Base-by-base conservation (phyloP, 2,888 invertebrate genomes). In the Eupsilia transversa region DNA sequence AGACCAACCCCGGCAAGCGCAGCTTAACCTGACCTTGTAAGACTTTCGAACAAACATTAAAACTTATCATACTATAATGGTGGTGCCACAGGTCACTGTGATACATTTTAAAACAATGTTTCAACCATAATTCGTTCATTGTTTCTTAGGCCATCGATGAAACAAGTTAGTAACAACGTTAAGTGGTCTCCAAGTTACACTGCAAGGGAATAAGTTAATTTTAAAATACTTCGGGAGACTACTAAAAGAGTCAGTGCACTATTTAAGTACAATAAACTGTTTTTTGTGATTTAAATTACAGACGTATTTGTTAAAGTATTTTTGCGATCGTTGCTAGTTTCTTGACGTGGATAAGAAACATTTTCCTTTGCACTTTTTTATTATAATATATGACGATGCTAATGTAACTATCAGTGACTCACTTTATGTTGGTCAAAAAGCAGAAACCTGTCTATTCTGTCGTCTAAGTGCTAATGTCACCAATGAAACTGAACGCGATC, bases 151-250 rank as follows among this genome's bases (percentile, higher is more conserved):
- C 46, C 60, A 71, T 77, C 56, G 72, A 63, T 56, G 57, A 67
- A 52, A 69, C 72, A 75, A 84, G 70, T 84, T 75, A 49, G 54
- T 75, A 77, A 84, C 72, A 57, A 70, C 35, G 35, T 72, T 66
- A 69, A 81, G 68, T 81, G 57, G 74, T 67, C 72, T 65, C 64
- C 33, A 84, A 83, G 63, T 84, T 71, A 59, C 14, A 46, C 70
- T 46, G 54, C 63, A 59, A 65, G 52, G 59, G 56, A 71, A 61
- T 74, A 71, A 83, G 56, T 80, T 73, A 41, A 83, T 80, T 77
- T 73, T 74, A 77, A 67, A 76, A 80, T 52, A 77, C 68, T 73
- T 61, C 20, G 67, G 43, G 17, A 14, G 74, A 77, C 77, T 77
- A 59, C 57, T 27, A 10, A 77, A 76, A 70, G 33, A 60, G 33